phyloP scores from a whole-genome alignment of 2,888 invertebrate species.

The Macrophya annulata region DNA sequence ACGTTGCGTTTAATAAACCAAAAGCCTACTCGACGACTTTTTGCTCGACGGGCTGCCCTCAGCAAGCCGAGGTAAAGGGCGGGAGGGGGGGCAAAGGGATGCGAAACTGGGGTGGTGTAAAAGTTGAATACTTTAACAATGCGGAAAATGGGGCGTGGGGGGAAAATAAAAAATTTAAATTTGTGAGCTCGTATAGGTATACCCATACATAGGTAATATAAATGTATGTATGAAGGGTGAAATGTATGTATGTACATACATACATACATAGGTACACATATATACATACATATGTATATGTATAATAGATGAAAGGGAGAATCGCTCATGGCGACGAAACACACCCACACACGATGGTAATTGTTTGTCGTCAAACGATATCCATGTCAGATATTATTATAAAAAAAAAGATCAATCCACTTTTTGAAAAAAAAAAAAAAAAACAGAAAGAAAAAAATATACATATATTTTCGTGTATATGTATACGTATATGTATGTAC shows the following conservation, averaged over 20 bases:
- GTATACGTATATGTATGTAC: neutral
- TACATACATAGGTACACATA: neutral
- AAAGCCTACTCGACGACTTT: slow-evolving; percentile 53
- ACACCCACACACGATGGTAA: neutral
- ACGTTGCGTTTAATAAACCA: slow-evolving; percentile 55
- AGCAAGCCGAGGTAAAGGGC: neutral
- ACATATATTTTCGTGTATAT: no score
- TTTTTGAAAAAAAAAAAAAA: neutral
- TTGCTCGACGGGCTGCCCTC: slow-evolving; percentile 19
- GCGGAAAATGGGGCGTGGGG: slow-evolving; percentile 24
- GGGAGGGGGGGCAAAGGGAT: neutral
- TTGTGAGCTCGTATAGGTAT: neutral
- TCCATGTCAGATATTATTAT: neutral
- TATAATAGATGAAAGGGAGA: neutral
- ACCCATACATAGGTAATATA: neutral
- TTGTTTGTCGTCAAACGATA: neutral
- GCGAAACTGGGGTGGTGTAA: slow-evolving; percentile 2
- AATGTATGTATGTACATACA: neutral
- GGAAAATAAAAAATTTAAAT: neutral
- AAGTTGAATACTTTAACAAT: slow-evolving; percentile 37
- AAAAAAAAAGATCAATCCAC: neutral
- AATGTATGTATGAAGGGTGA: neutral
- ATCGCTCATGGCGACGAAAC: neutral
- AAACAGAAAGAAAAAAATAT: no score
- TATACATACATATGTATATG: neutral